Evolutionary conservation across 2,888 invertebrate genomes (phyloP), one percentile per base, ranked within the genome.

Genomic region (Tachina grossa): DNA sequence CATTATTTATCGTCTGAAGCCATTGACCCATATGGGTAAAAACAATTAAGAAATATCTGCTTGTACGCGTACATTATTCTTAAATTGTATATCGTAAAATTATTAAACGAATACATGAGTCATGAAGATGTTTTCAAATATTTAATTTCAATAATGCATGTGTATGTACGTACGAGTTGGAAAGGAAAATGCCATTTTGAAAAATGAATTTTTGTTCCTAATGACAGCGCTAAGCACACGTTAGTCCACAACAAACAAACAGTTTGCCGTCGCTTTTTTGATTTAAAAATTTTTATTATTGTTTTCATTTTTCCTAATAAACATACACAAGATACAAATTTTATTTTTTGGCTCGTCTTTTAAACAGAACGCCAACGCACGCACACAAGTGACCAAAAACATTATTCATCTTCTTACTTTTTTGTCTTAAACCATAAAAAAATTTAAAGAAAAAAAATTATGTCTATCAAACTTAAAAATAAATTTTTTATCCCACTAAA

Each of bases 401-500:
- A 80, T 85, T 85, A 85, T 85, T 85, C 83, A 85, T 83, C 53
- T 68, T 74, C 8, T 66, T 41, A 43, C 19, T 63, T 71, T 80
- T 31, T 13, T 61, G 39, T 59, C 0, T 61, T 43, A 43, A 47
- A 22, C 19, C 63, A 65, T 65, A 65, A 39, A 66, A 66, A 31
- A 31, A 31, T 6, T 39, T 39, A 31, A 19, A 63, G 11, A 10
- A 13, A 53, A 59, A 66, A 57, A 74, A 55, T 53, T 74, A 65
- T 79, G 83, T 85, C 83, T 85, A 80, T 72, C 43, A 80, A 71
- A 83, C 59, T 65, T 76, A 59, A 69, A 77, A 83, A 72, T 45
- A 72, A 16, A 11, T 84, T 78, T 68, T 77, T 71, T 72, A 66
- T 55, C 47, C 53, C 66, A 55, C 57, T 43, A 51, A 47, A 22